Evolutionary conservation across 1,140 invertebrate species (phyloP).

Genomic region (Drosophila mayri): DNA sequence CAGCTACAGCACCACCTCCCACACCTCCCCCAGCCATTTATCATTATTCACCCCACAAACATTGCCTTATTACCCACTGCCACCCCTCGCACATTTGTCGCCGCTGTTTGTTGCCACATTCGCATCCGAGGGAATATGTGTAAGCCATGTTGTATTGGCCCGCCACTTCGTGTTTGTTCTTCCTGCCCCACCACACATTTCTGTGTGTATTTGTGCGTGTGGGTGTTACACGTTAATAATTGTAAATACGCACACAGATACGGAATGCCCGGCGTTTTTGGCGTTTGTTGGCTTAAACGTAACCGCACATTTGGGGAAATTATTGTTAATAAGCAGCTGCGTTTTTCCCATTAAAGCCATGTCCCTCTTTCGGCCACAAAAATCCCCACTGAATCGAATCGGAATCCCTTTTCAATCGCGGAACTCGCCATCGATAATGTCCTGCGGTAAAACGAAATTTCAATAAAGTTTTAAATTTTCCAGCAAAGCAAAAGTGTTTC

Average conservation of each 20-base stretch:
- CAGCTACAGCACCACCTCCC: conserved; percentile 26
- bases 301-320: conserved; percentile 79
- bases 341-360: conserved; percentile 45
- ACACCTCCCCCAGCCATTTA: conserved; percentile 33
- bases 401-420: conserved; percentile 22
- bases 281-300: conserved; percentile 75
- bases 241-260: conserved; percentile 58
- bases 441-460: conserved; percentile 1
- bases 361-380: conserved; percentile 24
- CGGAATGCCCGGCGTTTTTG: conserved; percentile 62
- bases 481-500: too few relatives aligned
- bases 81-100: conserved; percentile 55
- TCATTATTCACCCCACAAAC: conserved; percentile 61
- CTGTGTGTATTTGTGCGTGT: conserved; percentile 26
- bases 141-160: conserved; percentile 57
- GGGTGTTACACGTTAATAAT: conserved; percentile 68
- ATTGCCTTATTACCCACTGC: conserved; percentile 51
- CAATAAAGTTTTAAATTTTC: conserved; percentile 22
- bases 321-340: conserved; percentile 80
- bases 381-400: conserved; percentile 25
- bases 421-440: conserved; percentile 11
- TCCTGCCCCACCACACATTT: conserved; percentile 18
- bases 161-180: conserved; percentile 51
- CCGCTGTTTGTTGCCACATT: conserved; percentile 55
- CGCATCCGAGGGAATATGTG: conserved; percentile 43